Evolutionary conservation across 2,888 invertebrate species (phyloP), one percentile per base, ranked within the genome.

Genomic region (Cerastis rubricosa): DNA sequence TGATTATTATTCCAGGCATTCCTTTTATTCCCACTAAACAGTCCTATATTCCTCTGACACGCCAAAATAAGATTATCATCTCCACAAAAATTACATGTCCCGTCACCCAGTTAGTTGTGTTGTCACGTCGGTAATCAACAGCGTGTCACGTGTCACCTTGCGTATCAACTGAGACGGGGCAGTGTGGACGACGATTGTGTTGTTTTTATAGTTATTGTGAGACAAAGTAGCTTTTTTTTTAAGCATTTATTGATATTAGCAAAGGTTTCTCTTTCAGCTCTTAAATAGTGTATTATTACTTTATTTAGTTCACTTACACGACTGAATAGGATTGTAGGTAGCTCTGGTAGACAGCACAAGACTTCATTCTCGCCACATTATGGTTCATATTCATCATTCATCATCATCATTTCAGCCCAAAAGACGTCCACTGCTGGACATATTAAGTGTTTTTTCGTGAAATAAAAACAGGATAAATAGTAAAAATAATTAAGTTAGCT

Each of bases 51-150:
- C 57, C 71, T 71, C 51, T 65, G 76, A 74, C 74, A 74, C 67
- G 64, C 81, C 70, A 75, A 80, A 85, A 87, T 78, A 83, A 88
- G 84, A 88, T 87, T 78, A 88, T 73, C 66, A 87, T 88, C 79
- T 72, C 25, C 71, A 83, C 80, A 83, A 84, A 86, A 88, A 87
- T 88, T 84, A 88, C 83, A 84, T 76, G 78, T 81, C 76, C 65
- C 71, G 79, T 73, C 89, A 83, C 84, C 86, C 79, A 80, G 84
- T 88, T 84, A 83, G 83, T 80, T 81, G 69, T 76, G 70, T 78
- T 73, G 83, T 87, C 87, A 87, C 88, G 86, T 81, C 64, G 77
- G 87, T 85, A 86, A 89, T 88, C 86, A 89, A 76, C 83, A 51
- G 59, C 79, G 74, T 82, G 87, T 89, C 87, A 82, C 64, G 68